Evolutionary conservation across 2,797 vertebrate genomes (phyloP), one percentile per base, ranked within the genome.

Genomic region (Decapterus maruadsi): DNA sequence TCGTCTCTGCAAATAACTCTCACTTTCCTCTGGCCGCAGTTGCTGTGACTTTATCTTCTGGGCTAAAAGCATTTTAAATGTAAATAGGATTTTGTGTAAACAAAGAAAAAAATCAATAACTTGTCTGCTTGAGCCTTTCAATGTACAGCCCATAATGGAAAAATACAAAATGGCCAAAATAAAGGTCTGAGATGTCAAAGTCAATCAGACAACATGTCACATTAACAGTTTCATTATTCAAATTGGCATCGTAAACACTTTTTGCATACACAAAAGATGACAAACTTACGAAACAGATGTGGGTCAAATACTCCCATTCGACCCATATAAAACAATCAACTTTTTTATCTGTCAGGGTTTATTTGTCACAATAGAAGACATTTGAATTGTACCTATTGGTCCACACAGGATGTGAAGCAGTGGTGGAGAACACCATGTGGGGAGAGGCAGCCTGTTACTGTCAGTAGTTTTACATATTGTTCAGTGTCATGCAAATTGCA

Each of bases 41-140:
- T 4, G 4, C 67, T 45, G 43, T 34, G 72, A 75, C 68, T 75
- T 78, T 84, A 66, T 76, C 53, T 79, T 72, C 38, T 29, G 36
- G 68, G 50, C 64, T 58, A 72, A 78, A 79, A 72, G 55, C 61
- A 73, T 80, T 77, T 50, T 62, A 42, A 87, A 82, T 82, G 70
- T 76, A 87, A 88, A 90, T 87, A 19, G 42, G 17, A 51, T 84
- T 77, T 77, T 13, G 60, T 78, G 77, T 72, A 73, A 89, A 90
- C 77, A 85, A 82, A 77, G 59, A 68, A 80, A 58, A 58, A 80
- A 77, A 84, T 87, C 67, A 76, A 68, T 61, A 76, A 68, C 29
- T 29, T 22, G 55, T 36, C 50, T 68, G 43, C 54, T 74, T 68
- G 34, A 67, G 60, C 62, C 36, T 67, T 83, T 65, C 10, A 38